A percentile compares a stretch with the other conserved stretches of the same genome.
phyloP scores from a whole-genome alignment of 2,113 vertebrate genomes.

The Bambusicola thoracicus region DNA sequence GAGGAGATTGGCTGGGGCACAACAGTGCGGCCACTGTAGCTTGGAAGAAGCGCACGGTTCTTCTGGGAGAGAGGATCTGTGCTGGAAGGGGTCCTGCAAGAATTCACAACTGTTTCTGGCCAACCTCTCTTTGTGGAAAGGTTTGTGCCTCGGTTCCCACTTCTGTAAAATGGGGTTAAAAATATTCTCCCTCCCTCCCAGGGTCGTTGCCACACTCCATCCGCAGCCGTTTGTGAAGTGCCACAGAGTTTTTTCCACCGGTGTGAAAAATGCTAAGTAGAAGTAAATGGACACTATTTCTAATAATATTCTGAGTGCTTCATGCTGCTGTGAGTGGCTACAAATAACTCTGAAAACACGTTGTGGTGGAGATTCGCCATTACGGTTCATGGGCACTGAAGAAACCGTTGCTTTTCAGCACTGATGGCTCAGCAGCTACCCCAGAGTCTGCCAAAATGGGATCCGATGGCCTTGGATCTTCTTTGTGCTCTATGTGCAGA shows the following conservation, averaged over 20 bases:
- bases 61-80: not conserved
- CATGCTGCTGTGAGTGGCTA: not conserved
- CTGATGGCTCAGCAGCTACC: not conserved
- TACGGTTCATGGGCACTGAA: not conserved
- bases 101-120: not conserved
- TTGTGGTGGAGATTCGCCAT: not conserved
- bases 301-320: not conserved
- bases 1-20: not conserved
- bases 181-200: constrained; percentile 11
- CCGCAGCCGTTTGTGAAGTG: not conserved
- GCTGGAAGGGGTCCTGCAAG: not conserved
- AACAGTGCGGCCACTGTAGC: not conserved
- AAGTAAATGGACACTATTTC: constrained; percentile 20
- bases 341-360: not conserved
- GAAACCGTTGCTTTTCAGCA: not conserved
- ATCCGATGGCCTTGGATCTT: rapidly evolving
- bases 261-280: constrained; percentile 20
- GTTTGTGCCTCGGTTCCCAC: constrained; percentile 23
- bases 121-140: not conserved
- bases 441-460: not conserved
- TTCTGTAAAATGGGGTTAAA: constrained; percentile 56
- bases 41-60: not conserved
- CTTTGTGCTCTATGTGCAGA: rapidly evolving
- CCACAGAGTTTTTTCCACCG: constrained; percentile 15
- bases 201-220: constrained; percentile 14